Evolutionary conservation across 2,113 vertebrate genomes (phyloP).

Genomic region (Heteronetta atricapilla): DNA sequence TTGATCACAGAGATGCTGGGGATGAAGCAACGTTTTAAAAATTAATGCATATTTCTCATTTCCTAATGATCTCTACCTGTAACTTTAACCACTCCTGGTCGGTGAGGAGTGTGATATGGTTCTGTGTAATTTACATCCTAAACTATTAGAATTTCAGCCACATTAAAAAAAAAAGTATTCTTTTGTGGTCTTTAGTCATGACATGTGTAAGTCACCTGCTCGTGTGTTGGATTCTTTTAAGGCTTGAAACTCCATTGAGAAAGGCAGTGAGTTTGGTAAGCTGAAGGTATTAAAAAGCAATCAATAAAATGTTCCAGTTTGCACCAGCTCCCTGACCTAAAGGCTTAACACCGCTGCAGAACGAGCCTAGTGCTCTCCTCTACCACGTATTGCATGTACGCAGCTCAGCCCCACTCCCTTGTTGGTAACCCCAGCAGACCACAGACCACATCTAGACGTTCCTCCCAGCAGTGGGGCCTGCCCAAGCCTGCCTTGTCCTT

Average conservation of each 20-base stretch:
- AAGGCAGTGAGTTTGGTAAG: background rate
- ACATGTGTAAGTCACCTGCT: background rate
- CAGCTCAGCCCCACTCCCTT: background rate
- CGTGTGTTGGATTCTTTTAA: background rate
- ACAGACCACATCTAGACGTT: background rate
- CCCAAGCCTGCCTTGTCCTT: rapidly evolving
- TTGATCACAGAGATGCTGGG: constrained; percentile 8
- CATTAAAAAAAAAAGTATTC: background rate
- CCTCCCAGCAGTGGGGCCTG: background rate
- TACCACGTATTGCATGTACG: background rate
- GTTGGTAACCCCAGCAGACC: rapidly evolving
- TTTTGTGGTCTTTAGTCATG: rapidly evolving
- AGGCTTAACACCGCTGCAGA: background rate
- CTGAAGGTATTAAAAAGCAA: constrained; percentile 35
- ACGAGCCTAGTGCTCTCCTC: background rate
- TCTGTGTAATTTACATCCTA: background rate
- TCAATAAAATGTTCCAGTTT: constrained; percentile 18
- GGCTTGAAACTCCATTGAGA: background rate
- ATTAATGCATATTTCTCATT: constrained; percentile 27
- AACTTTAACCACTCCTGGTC: background rate
- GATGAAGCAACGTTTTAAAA: constrained; percentile 43
- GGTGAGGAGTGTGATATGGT: background rate
- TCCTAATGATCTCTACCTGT: background rate
- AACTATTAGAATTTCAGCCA: background rate
- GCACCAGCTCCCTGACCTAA: background rate